These are phyloP conservation scores for Chelidonichthys spinosus DNA, from an alignment of 2,797 vertebrate species.

Conservation along the genomic window DNA sequence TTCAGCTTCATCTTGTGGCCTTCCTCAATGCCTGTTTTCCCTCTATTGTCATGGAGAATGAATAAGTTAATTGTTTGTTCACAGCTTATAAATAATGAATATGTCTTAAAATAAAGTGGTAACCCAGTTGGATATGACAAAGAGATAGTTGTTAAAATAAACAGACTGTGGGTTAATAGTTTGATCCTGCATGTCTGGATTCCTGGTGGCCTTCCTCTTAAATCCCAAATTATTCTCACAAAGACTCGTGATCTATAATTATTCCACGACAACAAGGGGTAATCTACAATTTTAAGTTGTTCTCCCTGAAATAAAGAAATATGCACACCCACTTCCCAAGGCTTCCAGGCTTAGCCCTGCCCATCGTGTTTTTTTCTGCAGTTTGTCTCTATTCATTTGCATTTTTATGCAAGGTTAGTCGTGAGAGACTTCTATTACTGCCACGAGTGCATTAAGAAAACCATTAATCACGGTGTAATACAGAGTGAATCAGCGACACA, in stretches of 20 bases:
- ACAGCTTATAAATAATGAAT: too few species aligned
- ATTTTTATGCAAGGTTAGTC: conserved; percentile 87
- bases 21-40: background rate
- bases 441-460: conserved; percentile 84
- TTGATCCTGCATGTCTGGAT: too few species aligned
- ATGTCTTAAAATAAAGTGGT: too few species aligned
- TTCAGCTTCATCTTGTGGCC: background rate
- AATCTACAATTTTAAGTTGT: conserved; percentile 74
- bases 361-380: conserved; percentile 72
- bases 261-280: conserved; percentile 69
- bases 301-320: conserved; percentile 78
- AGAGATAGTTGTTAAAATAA: too few species aligned
- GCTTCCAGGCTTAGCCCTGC: conserved; percentile 73
- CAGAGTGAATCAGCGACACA: conserved; percentile 78
- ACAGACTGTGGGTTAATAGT: too few species aligned
- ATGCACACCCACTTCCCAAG: conserved; percentile 84
- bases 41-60: background rate
- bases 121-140: too few species aligned
- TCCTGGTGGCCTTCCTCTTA: conserved; percentile 14
- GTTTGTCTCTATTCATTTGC: conserved; percentile 84
- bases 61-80: background rate
- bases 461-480: conserved; percentile 83
- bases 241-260: conserved; percentile 64
- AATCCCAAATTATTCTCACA: conserved; percentile 32
- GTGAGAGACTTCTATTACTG: conserved; percentile 81